phyloP scores from a whole-genome alignment of 2,888 invertebrate species.

The Diabrotica balteata region DNA sequence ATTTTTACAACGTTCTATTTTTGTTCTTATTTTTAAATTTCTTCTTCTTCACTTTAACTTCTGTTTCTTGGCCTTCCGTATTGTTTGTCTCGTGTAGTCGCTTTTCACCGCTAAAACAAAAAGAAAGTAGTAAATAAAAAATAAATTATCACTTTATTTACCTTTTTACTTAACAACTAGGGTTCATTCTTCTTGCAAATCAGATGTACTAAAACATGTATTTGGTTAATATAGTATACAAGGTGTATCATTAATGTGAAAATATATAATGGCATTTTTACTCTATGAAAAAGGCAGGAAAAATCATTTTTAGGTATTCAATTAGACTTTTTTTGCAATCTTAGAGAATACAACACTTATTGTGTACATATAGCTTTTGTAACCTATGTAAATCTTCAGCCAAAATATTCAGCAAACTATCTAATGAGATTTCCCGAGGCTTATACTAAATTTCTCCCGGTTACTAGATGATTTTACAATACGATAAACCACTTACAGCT shows the following conservation, averaged over 20 bases:
- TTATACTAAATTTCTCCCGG: no score
- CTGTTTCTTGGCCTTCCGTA: constrained; percentile 29
- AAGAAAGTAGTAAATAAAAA: constrained; percentile 1
- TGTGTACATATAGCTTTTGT: no score
- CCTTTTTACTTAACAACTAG: constrained; percentile 5
- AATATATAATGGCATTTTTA: not conserved
- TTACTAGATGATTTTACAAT: no score
- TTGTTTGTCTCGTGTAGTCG: constrained; percentile 39
- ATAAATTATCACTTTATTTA: constrained; percentile 3
- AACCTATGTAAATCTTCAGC: no score
- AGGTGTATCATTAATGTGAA: not conserved
- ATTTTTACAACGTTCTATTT: constrained; percentile 18
- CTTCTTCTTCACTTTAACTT: constrained; percentile 42
- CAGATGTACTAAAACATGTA: constrained; percentile 9
- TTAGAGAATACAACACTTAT: no score
- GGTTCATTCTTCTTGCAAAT: constrained; percentile 7
- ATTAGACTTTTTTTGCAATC: no score
- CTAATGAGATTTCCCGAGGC: no score
- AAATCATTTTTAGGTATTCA: not conserved
- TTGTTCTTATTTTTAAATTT: constrained; percentile 37
- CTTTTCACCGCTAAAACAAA: constrained; percentile 49
- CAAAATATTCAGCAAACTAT: no score
- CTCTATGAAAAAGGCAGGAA: not conserved
- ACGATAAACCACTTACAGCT: no score
- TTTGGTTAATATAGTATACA: not conserved